Base-by-base conservation (phyloP, 30 jellyfish, hydroid and myxozoan genomes). In the Pseudorhiza aurosa region DNA sequence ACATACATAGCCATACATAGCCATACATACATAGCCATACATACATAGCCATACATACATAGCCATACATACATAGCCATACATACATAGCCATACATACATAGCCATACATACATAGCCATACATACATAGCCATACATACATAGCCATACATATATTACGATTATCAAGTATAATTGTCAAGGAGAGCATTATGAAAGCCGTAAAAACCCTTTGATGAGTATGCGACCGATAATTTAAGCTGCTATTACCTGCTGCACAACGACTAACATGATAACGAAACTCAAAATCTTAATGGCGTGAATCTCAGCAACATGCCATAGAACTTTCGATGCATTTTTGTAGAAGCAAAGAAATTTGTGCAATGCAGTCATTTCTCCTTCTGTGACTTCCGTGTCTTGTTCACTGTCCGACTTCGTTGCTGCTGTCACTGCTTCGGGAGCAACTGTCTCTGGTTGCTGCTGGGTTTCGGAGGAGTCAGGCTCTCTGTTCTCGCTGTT, bases 271-370 rank as follows among this genome's bases (percentile, higher is more conserved):
- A 92, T 85, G 39, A 82, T 93, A 11, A 87, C 94, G 36, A 92
- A 84, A 58, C 96, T 75, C 72, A 92, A 81, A 71, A 72, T 73
- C 45, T 92, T 85, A 15, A 70, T 55, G 2, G 88, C 85, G 45
- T 92, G 98, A 26, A 92, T 73, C 78, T 92, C 98, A 5, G 90
- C 96, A 30, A 85, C 14, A 12, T 95, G 84, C 98, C 98, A 92
- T 24, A 92, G 73, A 0, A 78, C 73, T 28, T 56, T 62, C 15
- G 98, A 77, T 1, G 86, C 56, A 11, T 63, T 32, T 27, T 65
- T 71, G 39, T 85, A 75, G 28, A 68, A 82, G 53, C 58, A 33
- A 47, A 77, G 89, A 26, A 77, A 26, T 15, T 62, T 77, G 14
- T 68, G 69, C 29, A 77, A 31, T 28, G 72, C 51, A 8, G 89